phyloP scores from a whole-genome alignment of 1,140 invertebrate genomes.

The Agrilus planipennis region DNA sequence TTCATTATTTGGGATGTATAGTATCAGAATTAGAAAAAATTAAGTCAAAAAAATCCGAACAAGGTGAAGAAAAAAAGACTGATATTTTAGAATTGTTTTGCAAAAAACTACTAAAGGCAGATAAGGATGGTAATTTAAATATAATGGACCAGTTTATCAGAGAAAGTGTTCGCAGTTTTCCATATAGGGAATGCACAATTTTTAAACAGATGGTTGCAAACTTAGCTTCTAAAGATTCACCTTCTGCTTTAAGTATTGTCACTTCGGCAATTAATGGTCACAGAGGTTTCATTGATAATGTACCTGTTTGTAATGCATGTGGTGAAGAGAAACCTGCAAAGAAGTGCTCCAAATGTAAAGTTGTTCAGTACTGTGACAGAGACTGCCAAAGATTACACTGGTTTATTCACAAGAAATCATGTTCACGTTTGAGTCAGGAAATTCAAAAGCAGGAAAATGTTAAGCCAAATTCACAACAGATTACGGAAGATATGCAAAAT shows the following conservation, averaged over 20 bases:
- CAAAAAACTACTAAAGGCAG: slow-evolving; percentile 64
- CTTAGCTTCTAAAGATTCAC: slow-evolving; percentile 55
- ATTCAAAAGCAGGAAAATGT: slow-evolving; percentile 4
- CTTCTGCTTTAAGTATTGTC: slow-evolving; percentile 61
- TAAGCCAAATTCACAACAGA: slow-evolving; percentile 15
- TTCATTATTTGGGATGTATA: slow-evolving; percentile 73
- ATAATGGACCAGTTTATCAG: slow-evolving; percentile 72
- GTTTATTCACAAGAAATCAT: slow-evolving; percentile 89
- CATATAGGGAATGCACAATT: slow-evolving; percentile 72
- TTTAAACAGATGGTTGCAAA: slow-evolving; percentile 74
- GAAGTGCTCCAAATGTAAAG: slow-evolving; percentile 93
- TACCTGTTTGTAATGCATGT: slow-evolving; percentile 73
- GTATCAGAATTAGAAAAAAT: slow-evolving; percentile 51
- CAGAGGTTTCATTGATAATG: slow-evolving; percentile 58
- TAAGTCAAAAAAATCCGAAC: slow-evolving; percentile 23
- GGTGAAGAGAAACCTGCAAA: slow-evolving; percentile 78
- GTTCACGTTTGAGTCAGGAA: slow-evolving; percentile 42
- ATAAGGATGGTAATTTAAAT: slow-evolving; percentile 63
- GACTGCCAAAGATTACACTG: slow-evolving; percentile 93
- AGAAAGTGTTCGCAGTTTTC: slow-evolving; percentile 77
- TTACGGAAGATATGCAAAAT: slow-evolving; percentile 18
- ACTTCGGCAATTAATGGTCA: slow-evolving; percentile 81
- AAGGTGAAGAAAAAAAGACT: slow-evolving; percentile 45
- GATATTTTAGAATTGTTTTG: slow-evolving; percentile 60
- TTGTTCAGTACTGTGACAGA: slow-evolving; percentile 85